A percentile compares a stretch with the other conserved stretches of the same genome.
These are phyloP conservation scores for Stramonita haemastoma DNA, from an alignment of 2,888 invertebrate genomes.

Conservation along the genomic window DNA sequence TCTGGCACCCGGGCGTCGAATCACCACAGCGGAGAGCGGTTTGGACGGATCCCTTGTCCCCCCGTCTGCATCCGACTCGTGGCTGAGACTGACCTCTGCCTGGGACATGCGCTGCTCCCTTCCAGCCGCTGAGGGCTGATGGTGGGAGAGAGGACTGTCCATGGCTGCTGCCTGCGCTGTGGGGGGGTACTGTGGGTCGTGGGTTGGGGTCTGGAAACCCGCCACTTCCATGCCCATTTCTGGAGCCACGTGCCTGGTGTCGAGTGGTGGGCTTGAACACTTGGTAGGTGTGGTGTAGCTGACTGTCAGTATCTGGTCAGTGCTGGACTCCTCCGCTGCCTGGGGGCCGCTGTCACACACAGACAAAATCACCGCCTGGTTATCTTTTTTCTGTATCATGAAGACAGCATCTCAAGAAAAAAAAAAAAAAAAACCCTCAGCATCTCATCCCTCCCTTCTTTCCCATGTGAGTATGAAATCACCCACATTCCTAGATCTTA, in stretches of 20 bases:
- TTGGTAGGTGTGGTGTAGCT: background rate
- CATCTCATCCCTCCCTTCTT: no score
- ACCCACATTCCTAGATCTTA: no score
- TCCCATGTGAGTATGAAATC: no score
- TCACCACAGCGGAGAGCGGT: slow-evolving; percentile 48
- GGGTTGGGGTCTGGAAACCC: background rate
- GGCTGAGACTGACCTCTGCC: background rate
- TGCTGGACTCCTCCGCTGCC: background rate
- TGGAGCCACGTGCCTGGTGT: background rate
- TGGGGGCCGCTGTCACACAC: background rate
- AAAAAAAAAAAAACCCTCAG: no score
- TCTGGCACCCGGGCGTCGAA: slow-evolving; percentile 46
- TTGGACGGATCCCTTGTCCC: background rate
- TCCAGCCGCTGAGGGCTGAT: background rate
- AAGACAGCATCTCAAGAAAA: no score
- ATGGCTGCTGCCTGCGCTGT: background rate
- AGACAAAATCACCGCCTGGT: background rate
- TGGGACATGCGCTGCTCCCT: background rate
- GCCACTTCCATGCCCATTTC: background rate
- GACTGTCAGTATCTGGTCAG: slow-evolving; percentile 12
- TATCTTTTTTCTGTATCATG: no score
- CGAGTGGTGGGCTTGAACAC: background rate
- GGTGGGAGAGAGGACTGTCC: background rate
- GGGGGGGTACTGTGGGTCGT: background rate
- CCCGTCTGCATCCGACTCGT: background rate